Base-by-base conservation (phyloP, 30 jellyfish, hydroid and myxozoan species). In the Aurelia aurita complex sp. Pacific region DNA sequence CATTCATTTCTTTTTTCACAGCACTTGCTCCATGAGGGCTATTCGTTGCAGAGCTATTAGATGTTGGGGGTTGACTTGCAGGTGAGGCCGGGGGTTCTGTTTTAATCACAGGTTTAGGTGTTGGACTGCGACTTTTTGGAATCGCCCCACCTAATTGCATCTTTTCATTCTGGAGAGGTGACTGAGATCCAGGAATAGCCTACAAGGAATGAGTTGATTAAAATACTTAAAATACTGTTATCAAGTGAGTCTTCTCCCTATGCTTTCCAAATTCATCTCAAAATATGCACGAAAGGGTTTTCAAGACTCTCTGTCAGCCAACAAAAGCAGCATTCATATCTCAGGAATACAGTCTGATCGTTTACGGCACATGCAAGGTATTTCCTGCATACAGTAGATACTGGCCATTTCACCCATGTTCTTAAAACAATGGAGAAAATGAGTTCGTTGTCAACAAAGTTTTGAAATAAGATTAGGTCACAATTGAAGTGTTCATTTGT, bases 41-140 rank as follows among this genome's bases (percentile, higher is more conserved):
- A 3, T 65, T 19, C 16, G 77, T 12, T 8, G 85, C 62, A 42
- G 84, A 69, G 55, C 78, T 18, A 17, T 33, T 55, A 33, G 80
- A 59, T 38, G 91, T 65, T 15, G 85, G 67, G 10, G 85, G 64
- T 17, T 70, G 85, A 32, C 77, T 57, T 69, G 86, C 66, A 15
- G 83, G 92, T 2, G 96, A 66, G 1, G 87, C 34, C 1, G 68
- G 67, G 4, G 97, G 79, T 74, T 90, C 97, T 5, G 83, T 60
- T 60, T 90, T 90, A 35, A 90, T 91, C 23, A 46, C 57, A 14
- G 88, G 68, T 76, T 69, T 77, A 23, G 91, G 89, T 5, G 94
- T 71, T 10, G 95, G 83, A 52, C 88, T 61, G 6, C 89, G 87
- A 64, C 86, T 63, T 33, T 82, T 57, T 5, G 97, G 67, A 46